Percentiles rank a stretch among this genome's conserved stretches.
These are phyloP conservation scores for Helogale parvula DNA, from an alignment of 2,113 vertebrate genomes.

Conservation along the genomic window DNA sequence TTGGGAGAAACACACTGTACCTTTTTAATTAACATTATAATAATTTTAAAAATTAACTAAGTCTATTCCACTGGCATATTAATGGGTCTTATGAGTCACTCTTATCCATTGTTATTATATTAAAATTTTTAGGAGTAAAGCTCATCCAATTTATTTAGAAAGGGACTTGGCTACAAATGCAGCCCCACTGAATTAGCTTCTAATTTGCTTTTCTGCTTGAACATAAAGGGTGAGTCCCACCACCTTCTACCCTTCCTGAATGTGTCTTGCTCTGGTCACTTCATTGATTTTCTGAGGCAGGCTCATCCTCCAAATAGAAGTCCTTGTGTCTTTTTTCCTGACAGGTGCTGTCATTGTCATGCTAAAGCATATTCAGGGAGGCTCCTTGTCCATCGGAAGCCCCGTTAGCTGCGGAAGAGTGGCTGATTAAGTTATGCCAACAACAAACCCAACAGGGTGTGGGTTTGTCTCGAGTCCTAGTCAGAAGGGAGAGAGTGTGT, in stretches of 20 bases:
- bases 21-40: slow-evolving; percentile 39
- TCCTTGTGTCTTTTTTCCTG: not conserved
- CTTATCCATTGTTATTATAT: slow-evolving; percentile 7
- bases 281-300: not conserved
- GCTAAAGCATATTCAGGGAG: not conserved
- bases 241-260: not conserved
- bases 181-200: not conserved
- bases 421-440: not conserved
- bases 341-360: not conserved
- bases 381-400: not conserved
- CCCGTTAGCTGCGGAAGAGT: slow-evolving; percentile 56
- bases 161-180: not conserved
- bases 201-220: not conserved
- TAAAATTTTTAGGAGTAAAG: slow-evolving; percentile 36
- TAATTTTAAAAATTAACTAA: slow-evolving; percentile 43
- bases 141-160: not conserved
- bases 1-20: not conserved
- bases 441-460: not conserved
- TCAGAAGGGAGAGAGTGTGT: slow-evolving; percentile 35
- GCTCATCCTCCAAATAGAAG: not conserved
- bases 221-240: not conserved
- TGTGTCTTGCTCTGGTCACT: not conserved
- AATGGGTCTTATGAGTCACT: not conserved
- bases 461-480: not conserved
- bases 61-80: not conserved